Conservation (phyloP, 2,888 invertebrate species). For the Lobophora halterata region DNA sequence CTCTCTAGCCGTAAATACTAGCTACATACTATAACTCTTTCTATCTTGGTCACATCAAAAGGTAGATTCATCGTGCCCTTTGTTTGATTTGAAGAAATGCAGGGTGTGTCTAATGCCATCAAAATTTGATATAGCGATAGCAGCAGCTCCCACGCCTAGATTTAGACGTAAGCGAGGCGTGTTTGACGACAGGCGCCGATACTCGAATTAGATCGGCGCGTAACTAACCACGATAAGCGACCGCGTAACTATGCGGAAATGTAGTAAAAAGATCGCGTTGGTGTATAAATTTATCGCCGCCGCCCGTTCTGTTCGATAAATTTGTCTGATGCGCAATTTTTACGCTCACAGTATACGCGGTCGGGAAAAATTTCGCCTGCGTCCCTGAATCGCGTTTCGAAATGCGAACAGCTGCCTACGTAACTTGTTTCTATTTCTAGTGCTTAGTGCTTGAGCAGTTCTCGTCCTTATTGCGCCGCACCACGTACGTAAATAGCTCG, state of each 20-base stretch:
- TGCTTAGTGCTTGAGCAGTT: conserved; percentile 52
- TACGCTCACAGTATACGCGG: conserved; percentile 47
- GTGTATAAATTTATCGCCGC: conserved; percentile 72
- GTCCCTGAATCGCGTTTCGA: conserved; percentile 65
- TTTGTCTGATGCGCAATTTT: conserved; percentile 57
- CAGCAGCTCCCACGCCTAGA: conserved; percentile 53
- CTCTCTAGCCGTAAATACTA: conserved; percentile 6
- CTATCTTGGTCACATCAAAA: no score
- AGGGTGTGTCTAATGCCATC: conserved; percentile 40
- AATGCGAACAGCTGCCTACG: conserved; percentile 65
- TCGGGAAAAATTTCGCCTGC: conserved; percentile 54
- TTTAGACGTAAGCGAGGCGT: conserved; percentile 56
- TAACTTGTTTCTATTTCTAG: conserved; percentile 70
- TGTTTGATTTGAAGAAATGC: conserved; percentile 14
- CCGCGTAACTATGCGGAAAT: conserved; percentile 74
- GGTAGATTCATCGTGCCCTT: conserved; percentile 6
- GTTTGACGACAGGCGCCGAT: conserved; percentile 66
- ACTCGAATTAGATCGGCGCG: conserved; percentile 68
- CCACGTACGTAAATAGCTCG: conserved; percentile 46
- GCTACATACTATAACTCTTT: no score
- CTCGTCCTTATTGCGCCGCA: conserved; percentile 50
- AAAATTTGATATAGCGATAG: conserved; percentile 44
- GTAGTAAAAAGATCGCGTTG: conserved; percentile 68
- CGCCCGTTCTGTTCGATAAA: conserved; percentile 60
- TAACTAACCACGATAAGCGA: conserved; percentile 59